phyloP scores from a whole-genome alignment of 2,113 vertebrate genomes.

The Stegastes partitus region DNA sequence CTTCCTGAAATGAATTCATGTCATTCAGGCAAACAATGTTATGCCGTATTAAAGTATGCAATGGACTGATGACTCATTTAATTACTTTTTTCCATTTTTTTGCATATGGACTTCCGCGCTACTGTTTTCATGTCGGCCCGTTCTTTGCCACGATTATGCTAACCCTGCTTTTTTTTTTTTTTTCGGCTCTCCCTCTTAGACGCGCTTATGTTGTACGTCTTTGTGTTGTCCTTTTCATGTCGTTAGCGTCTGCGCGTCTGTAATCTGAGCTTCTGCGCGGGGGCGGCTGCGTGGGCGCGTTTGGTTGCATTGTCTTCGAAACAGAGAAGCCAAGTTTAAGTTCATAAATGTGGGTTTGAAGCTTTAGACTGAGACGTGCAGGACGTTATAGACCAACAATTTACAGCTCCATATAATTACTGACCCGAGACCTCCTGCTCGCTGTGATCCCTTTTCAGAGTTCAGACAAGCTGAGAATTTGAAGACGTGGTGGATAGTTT shows the following conservation, averaged over 20 bases:
- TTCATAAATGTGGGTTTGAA: constrained; percentile 32
- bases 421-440: not conserved
- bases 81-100: not conserved
- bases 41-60: constrained; percentile 34
- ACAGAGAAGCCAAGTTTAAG: constrained; percentile 32
- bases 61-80: constrained; percentile 46
- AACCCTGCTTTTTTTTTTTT: not conserved
- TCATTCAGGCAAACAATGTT: constrained; percentile 30
- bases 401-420: not conserved
- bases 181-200: not conserved
- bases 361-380: constrained; percentile 12
- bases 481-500: not conserved
- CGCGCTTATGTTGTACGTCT: constrained; percentile 5
- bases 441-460: not conserved
- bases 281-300: constrained; percentile 48
- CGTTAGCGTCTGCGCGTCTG: constrained; percentile 24
- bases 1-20: constrained; percentile 25
- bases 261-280: constrained; percentile 35
- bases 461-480: not conserved
- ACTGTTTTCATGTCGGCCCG: constrained; percentile 8
- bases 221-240: constrained; percentile 17
- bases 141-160: constrained; percentile 10
- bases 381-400: not conserved
- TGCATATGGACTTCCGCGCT: not conserved
- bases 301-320: constrained; percentile 35